These are phyloP conservation scores for Proterorhinus semilunaris DNA, from an alignment of 2,113 vertebrate species.

Conservation along the genomic window DNA sequence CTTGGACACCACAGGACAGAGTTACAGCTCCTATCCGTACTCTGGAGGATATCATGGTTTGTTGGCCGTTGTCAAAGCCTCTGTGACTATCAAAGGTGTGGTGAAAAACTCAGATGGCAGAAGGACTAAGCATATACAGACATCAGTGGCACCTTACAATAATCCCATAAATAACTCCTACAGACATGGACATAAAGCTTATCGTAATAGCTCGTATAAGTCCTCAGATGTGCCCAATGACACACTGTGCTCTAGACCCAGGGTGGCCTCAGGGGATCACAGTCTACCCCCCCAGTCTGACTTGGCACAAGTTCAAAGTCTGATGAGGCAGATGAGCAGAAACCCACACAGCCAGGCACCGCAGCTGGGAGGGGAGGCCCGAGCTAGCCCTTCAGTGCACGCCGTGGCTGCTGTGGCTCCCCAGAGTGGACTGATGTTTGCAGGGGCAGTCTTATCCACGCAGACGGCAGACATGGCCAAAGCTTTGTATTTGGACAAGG, in stretches of 20 bases:
- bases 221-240: constrained; percentile 77
- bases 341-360: constrained; percentile 73
- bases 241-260: constrained; percentile 79
- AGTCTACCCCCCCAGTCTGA: constrained; percentile 80
- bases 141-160: constrained; percentile 86
- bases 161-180: constrained; percentile 78
- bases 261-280: constrained; percentile 77
- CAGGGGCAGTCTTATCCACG: constrained; percentile 77
- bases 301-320: constrained; percentile 88
- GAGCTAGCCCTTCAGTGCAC: constrained; percentile 87
- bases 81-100: constrained; percentile 75
- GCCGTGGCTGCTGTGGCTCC: constrained; percentile 71
- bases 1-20: constrained; percentile 89
- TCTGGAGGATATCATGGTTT: constrained; percentile 85
- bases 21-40: constrained; percentile 80
- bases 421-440: constrained; percentile 70
- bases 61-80: constrained; percentile 85
- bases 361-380: constrained; percentile 75
- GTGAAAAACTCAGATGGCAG: constrained; percentile 90
- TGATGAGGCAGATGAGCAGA: constrained; percentile 91
- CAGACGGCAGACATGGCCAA: constrained; percentile 75
- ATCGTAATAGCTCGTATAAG: constrained; percentile 78
- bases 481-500: constrained; percentile 78
- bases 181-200: constrained; percentile 81
- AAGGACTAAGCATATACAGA: constrained; percentile 89